Conservation (phyloP, 2,797 vertebrate species). For the Acipenser ruthenus region DNA sequence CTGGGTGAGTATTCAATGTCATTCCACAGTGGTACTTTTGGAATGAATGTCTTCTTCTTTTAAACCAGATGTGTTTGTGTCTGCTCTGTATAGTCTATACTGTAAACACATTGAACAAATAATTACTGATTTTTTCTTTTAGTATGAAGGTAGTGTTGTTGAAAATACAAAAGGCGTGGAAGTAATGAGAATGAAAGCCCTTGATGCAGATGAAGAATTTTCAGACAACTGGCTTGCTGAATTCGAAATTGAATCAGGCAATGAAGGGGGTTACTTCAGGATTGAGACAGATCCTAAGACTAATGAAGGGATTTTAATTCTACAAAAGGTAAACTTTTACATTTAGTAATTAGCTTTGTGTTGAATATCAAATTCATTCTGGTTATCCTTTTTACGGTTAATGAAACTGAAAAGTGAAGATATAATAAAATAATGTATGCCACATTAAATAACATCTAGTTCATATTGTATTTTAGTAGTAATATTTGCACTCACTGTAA, state of each 20-base stretch:
- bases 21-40: too few relatives aligned
- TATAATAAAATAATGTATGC: too few relatives aligned
- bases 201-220: slow-evolving; percentile 65
- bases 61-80: too few relatives aligned
- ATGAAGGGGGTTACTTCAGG: slow-evolving; percentile 67
- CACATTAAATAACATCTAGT: too few relatives aligned
- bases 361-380: neutral
- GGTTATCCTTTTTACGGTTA: neutral
- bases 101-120: fast-evolving
- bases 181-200: slow-evolving; percentile 74
- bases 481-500: too few relatives aligned
- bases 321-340: slow-evolving; percentile 71
- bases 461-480: too few relatives aligned
- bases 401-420: too few relatives aligned
- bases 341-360: neutral
- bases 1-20: too few relatives aligned
- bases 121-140: slow-evolving; percentile 19
- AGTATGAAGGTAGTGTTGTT: slow-evolving; percentile 68
- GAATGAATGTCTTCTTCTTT: too few relatives aligned
- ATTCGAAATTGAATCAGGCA: slow-evolving; percentile 71
- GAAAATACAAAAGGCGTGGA: slow-evolving; percentile 74
- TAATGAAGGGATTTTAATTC: slow-evolving; percentile 82
- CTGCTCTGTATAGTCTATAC: too few relatives aligned
- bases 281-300: slow-evolving; percentile 73
- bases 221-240: slow-evolving; percentile 81